Percentiles rank a stretch among this genome's conserved stretches.
Conservation (phyloP, 2,113 vertebrate species). For the Boleophthalmus pectinirostris region DNA sequence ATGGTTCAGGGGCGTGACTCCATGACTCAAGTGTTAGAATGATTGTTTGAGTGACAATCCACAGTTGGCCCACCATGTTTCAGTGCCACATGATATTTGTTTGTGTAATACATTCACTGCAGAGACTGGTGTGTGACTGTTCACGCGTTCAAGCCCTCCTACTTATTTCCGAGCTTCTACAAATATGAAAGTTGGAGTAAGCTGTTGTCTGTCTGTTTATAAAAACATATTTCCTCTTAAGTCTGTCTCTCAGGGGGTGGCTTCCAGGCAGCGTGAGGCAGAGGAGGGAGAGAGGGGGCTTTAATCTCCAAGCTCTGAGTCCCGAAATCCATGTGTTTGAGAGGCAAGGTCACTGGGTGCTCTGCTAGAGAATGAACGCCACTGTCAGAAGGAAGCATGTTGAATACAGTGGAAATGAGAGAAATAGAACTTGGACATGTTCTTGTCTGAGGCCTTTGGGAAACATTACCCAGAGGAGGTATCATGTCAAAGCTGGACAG, state of each 20-base stretch:
- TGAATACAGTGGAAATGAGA: conserved; percentile 11
- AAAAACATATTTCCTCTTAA: conserved; percentile 25
- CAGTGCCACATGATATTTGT: conserved; percentile 9
- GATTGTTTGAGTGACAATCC: conserved; percentile 8
- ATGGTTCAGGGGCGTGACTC: conserved; percentile 15
- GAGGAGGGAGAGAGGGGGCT: conserved; percentile 15
- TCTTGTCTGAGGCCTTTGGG: conserved; percentile 46
- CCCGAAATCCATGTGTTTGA: conserved; percentile 52
- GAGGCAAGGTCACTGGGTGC: conserved; percentile 44
- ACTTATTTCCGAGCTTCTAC: conserved; percentile 28
- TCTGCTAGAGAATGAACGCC: conserved; percentile 34
- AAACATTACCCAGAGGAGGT: conserved; percentile 56
- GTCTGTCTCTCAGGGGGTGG: conserved; percentile 36
- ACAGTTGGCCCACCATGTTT: neutral
- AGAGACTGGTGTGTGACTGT: conserved; percentile 35
- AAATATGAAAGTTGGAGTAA: conserved; percentile 15
- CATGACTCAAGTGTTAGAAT: conserved; percentile 6
- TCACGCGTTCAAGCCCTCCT: conserved; percentile 35
- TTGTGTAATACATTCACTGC: conserved; percentile 18
- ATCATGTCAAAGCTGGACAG: conserved; percentile 41
- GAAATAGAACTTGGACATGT: conserved; percentile 29
- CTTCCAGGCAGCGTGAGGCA: conserved; percentile 25
- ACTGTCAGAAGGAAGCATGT: conserved; percentile 41
- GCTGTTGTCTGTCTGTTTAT: conserved; percentile 26
- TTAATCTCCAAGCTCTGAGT: conserved; percentile 50